phyloP scores from a whole-genome alignment of 2,888 invertebrate species.

The Andrena marginata region DNA sequence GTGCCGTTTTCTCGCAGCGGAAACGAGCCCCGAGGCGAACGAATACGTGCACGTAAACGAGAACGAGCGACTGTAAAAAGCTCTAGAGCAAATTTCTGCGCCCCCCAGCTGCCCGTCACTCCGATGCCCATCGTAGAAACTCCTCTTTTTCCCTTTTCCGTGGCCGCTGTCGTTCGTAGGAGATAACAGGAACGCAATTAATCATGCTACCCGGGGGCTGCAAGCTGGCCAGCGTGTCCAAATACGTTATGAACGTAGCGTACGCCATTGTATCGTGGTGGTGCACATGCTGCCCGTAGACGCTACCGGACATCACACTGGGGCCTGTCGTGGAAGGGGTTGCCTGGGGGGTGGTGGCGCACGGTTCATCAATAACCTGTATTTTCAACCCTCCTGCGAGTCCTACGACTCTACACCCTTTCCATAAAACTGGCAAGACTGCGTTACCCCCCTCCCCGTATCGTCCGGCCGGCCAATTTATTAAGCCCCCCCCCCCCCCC shows the following conservation, averaged over 20 bases:
- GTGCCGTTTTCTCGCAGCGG: neutral
- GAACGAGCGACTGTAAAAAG: neutral
- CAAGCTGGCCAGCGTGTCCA: conserved; percentile 51
- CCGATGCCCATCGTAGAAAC: neutral
- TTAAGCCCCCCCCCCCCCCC: conserved; percentile 51
- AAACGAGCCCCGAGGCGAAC: neutral
- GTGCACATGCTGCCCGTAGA: conserved; percentile 47
- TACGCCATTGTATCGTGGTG: conserved; percentile 61
- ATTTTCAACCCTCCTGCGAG: conserved; percentile 54
- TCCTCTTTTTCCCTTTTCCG: conserved; percentile 19
- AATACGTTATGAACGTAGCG: conserved; percentile 62
- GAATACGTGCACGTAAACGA: neutral
- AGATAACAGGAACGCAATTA: conserved; percentile 62
- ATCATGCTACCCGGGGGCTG: conserved; percentile 52
- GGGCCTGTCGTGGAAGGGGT: conserved; percentile 32
- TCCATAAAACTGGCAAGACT: conserved; percentile 68
- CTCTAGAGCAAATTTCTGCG: conserved; percentile 8
- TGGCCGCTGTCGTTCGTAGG: conserved; percentile 32
- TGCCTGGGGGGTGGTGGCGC: conserved; percentile 31
- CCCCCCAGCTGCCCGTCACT: neutral
- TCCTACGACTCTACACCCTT: conserved; percentile 51
- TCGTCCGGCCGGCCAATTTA: conserved; percentile 63
- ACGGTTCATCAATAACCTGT: conserved; percentile 75
- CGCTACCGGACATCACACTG: conserved; percentile 48
- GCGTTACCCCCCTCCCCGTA: conserved; percentile 21